These are phyloP conservation scores for Diarsia brunnea DNA, from an alignment of 2,888 invertebrate species.

Conservation along the genomic window DNA sequence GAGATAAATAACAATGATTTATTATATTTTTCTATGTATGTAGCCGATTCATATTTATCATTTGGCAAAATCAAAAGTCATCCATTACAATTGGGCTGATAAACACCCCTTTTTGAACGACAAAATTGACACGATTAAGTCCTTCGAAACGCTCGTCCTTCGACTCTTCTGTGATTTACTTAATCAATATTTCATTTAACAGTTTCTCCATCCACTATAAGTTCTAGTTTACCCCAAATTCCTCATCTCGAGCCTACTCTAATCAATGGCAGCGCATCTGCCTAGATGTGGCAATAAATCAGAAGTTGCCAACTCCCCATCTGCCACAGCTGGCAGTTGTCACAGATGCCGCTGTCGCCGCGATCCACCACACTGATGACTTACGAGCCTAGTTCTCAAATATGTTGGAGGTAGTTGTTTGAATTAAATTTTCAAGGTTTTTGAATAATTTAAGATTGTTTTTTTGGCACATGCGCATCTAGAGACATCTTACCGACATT, in stretches of 20 bases:
- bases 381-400: conserved; percentile 40
- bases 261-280: conserved; percentile 65
- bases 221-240: conserved; percentile 7
- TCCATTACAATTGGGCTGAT: neutral
- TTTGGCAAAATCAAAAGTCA: too few species aligned
- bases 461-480: neutral
- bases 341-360: conserved; percentile 55
- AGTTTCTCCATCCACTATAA: neutral
- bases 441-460: neutral
- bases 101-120: neutral
- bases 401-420: conserved; percentile 22
- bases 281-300: conserved; percentile 68
- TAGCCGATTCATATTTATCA: too few species aligned
- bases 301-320: conserved; percentile 68
- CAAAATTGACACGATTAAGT: neutral
- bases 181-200: neutral
- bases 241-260: conserved; percentile 8
- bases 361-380: conserved; percentile 34
- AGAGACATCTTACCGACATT: neutral
- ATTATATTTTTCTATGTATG: too few species aligned
- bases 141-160: neutral
- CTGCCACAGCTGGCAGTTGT: conserved; percentile 53
- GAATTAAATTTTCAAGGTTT: neutral
- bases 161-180: neutral
- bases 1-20: too few species aligned